Base-by-base conservation (phyloP, 1,140 invertebrate genomes). In the Drosophila nikananu region DNA sequence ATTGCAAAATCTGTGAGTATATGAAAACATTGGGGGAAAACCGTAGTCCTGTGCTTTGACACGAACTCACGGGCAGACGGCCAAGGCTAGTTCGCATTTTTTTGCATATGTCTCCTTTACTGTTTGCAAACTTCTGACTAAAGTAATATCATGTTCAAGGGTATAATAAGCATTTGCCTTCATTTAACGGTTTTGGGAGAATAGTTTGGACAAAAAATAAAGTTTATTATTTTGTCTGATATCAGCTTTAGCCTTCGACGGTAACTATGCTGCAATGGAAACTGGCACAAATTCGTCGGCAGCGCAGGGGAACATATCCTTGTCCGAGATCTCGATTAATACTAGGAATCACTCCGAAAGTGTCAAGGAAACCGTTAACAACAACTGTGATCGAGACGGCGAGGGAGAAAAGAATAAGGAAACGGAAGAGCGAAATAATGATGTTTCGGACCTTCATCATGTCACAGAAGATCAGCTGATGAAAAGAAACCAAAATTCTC, bases 201-300 rank as follows among this genome's bases (percentile, higher is more conserved):
- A 17, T 13, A 12, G 54, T 27, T 19, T 13, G 12, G 39, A 35
- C 23, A 23, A 17, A 15, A 35, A 15, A 23, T 39, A 25, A 25
- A 58, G 15, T 62, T 7, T 62, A 37, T 51, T 25, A 32, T 61
- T 35, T 39, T 59, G 23, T 61, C 51, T 42, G 21, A 74, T 25
- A 73, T 19, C 44, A 81, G 78, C 90, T 60, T 77, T 92, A 49
- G 75, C 81, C 44, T 74, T 93, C 51, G 91, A 83, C 73, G 83
- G 81, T 32, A 83, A 77, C 37, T 93, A 91, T 58, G 37, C 81
- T 30, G 72, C 81, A 63, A 68, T 92, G 74, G 92, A 92, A 42
- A 86, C 66, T 55, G 68, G 64, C 37, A 42, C 54, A 27, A 62
- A 23, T 21, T 41, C 64, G 9, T n/a, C 71, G 12, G 41, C 30